Base-by-base conservation (phyloP, 2,797 vertebrate genomes). In the Malacoctenus gilli region DNA sequence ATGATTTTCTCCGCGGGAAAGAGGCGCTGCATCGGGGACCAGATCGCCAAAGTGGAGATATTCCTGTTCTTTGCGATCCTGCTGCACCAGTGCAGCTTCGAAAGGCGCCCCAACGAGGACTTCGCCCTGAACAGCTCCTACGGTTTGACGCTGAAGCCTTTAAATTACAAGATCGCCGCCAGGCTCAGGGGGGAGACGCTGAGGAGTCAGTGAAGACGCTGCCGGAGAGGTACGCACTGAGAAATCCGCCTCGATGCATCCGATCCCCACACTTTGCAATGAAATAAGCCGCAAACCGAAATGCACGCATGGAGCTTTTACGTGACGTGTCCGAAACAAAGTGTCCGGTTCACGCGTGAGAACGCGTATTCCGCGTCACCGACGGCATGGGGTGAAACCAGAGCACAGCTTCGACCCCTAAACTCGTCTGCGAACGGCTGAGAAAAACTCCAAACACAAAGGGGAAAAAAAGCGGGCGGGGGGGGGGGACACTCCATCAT, bases 1-100 rank as follows among this genome's bases (percentile, higher is more conserved):
- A 87, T 94, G 91, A 91, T 94, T 58, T 94, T 94, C 82, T 94
- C 92, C 0, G 53, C 81, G 0, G 92, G 93, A 5, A 91, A 91
- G 61, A 85, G 92, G 13, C 77, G 91, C 32, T 95, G 93, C 52
- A 92, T 93, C 0, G 92, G 92, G 0, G 85, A 91, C n/a, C 90
- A 92, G 75, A 87, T 94, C 1, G 82, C 92, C 40, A 93, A 92
- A 76, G 84, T 90, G 0, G 91, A 94, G 76, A 38, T 93, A 3
- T 94, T 93, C 79, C 75, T 95, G 62, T 93, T 93, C 73, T 50
- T 85, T 0, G 86, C 91, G 8, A 89, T 93, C 50, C 77, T 94
- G 2, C 70, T 94, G 14, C 93, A 94, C 63, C 91, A 93, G 25
- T 92, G 91, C 59, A 82, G 58, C 43, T 91, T 95, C 66, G 79